Evolutionary conservation across 2,888 invertebrate genomes (phyloP).

Genomic region (Philonicus albiceps): DNA sequence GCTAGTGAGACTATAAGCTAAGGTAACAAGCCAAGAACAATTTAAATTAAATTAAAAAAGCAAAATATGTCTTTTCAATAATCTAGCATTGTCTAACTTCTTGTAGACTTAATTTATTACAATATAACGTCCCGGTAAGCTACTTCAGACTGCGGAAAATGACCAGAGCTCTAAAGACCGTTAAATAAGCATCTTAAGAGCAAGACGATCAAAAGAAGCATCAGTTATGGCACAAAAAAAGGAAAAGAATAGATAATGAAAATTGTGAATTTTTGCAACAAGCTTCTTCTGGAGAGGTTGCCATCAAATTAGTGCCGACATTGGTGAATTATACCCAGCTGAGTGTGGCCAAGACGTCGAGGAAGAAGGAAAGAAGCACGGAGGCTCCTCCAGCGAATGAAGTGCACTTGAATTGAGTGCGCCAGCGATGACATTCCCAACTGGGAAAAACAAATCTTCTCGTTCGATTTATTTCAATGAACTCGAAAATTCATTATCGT

Average conservation of each 20-base stretch:
- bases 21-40: too few species aligned
- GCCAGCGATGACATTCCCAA: not conserved
- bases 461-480: conserved; percentile 34
- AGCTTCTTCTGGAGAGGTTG: not conserved
- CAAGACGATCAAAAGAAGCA: not conserved
- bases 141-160: not conserved
- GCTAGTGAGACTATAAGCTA: too few species aligned
- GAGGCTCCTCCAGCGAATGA: not conserved
- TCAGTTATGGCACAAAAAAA: not conserved
- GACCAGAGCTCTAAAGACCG: not conserved
- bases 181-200: not conserved
- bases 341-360: not conserved
- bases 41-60: too few species aligned
- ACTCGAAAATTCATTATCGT: conserved; percentile 32
- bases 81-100: too few species aligned
- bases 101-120: too few species aligned
- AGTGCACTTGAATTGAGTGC: conserved; percentile 1
- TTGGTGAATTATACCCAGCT: not conserved
- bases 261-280: not conserved
- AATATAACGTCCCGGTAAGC: not conserved
- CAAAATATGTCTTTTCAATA: too few species aligned
- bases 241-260: not conserved
- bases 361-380: not conserved
- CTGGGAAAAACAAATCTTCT: conserved; percentile 30
- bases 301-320: not conserved